Evolutionary conservation across 2,113 vertebrate genomes (phyloP).

Genomic region (Lophochroa leadbeateri): DNA sequence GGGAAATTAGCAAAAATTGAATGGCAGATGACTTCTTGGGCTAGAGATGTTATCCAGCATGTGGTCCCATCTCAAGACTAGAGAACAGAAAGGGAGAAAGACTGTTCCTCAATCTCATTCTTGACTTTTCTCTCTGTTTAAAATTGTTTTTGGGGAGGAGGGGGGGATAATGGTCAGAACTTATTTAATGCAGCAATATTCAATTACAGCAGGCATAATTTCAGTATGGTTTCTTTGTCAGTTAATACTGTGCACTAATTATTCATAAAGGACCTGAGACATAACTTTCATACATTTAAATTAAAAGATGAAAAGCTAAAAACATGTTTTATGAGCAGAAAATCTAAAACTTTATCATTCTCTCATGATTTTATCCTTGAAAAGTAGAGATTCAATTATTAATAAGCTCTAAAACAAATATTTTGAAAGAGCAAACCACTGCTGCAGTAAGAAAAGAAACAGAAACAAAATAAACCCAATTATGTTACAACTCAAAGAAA

Average conservation of each 20-base stretch:
- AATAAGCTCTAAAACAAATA: background rate
- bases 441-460: background rate
- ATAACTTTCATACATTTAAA: background rate
- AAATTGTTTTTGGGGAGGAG: background rate
- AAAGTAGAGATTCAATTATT: background rate
- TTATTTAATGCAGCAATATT: background rate
- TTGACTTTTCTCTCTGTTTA: background rate
- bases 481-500: background rate
- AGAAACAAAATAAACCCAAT: slow-evolving; percentile 8
- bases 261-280: slow-evolving; percentile 21
- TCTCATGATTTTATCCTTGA: background rate
- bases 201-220: background rate
- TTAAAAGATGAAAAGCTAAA: background rate
- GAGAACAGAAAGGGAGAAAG: too few relatives aligned
- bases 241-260: slow-evolving; percentile 30
- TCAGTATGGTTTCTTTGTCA: background rate
- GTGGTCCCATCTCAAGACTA: too few relatives aligned
- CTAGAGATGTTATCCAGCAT: too few relatives aligned
- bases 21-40: too few relatives aligned
- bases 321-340: background rate
- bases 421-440: background rate
- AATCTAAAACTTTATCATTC: background rate
- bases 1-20: too few relatives aligned
- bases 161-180: background rate
- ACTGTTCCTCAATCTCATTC: background rate